These are phyloP conservation scores for Tenualosa thibaudeaui DNA, from an alignment of 2,797 vertebrate species.

Conservation along the genomic window DNA sequence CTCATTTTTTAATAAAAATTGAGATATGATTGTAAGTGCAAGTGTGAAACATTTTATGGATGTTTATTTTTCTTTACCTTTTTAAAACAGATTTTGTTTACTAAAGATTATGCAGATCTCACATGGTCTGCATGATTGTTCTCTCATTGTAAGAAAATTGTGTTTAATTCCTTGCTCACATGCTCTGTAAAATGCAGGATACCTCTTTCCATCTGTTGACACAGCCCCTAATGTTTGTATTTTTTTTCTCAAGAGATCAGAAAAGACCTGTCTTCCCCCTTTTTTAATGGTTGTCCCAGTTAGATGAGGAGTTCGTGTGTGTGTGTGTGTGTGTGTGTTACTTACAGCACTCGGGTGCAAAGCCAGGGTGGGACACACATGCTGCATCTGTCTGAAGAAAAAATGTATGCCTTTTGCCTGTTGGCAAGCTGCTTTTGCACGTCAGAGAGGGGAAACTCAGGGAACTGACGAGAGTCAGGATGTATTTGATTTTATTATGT, in stretches of 20 bases:
- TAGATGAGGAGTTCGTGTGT: not conserved
- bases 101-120: not conserved
- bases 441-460: slow-evolving; percentile 68
- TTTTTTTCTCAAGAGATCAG: not conserved
- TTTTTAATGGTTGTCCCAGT: not conserved
- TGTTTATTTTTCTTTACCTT: not conserved
- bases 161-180: not conserved
- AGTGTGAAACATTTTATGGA: not conserved
- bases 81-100: not conserved
- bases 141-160: not conserved
- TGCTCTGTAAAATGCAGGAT: not conserved
- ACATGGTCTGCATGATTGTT: not conserved
- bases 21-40: not conserved
- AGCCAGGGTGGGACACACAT: not conserved
- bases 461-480: slow-evolving; percentile 56
- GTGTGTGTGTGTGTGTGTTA: not conserved
- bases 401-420: slow-evolving; percentile 28
- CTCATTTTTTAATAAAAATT: slow-evolving; percentile 3
- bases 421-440: slow-evolving; percentile 48
- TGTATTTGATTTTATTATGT: not conserved
- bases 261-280: not conserved
- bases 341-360: not conserved
- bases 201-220: not conserved
- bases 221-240: not conserved
- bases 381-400: not conserved